phyloP scores from a whole-genome alignment of 2,113 vertebrate species.

The Eublepharis macularius region DNA sequence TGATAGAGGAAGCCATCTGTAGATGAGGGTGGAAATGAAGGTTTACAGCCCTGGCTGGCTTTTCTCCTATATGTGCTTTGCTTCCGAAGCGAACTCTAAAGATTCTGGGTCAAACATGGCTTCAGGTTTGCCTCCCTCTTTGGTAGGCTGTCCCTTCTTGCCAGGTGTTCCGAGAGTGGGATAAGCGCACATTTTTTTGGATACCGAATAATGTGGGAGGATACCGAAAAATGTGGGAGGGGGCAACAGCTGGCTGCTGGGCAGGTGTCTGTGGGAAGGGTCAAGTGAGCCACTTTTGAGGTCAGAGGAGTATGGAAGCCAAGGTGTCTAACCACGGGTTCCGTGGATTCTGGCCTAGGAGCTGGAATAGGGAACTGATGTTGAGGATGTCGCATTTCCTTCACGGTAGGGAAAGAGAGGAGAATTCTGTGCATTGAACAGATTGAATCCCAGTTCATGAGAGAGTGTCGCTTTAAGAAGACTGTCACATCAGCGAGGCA shows the following conservation, averaged over 20 bases:
- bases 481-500: neutral
- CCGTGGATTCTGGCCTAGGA: neutral
- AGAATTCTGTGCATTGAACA: neutral
- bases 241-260: neutral
- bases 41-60: fast-evolving
- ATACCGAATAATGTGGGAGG: neutral
- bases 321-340: too few relatives aligned
- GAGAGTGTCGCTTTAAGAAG: neutral
- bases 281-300: neutral
- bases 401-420: neutral
- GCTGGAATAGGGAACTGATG: neutral
- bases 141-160: fast-evolving
- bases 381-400: neutral
- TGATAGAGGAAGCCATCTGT: slow-evolving; percentile 17
- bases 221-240: neutral
- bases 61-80: neutral
- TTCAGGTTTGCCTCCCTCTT: neutral
- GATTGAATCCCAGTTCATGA: neutral
- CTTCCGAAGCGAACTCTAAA: neutral
- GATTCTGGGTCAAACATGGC: neutral
- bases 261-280: neutral
- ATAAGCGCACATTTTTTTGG: neutral
- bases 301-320: too few relatives aligned
- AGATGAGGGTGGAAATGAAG: neutral
- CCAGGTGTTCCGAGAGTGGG: neutral